Conservation (phyloP, 1,140 invertebrate species). For the Philotrypesis tridentata region DNA sequence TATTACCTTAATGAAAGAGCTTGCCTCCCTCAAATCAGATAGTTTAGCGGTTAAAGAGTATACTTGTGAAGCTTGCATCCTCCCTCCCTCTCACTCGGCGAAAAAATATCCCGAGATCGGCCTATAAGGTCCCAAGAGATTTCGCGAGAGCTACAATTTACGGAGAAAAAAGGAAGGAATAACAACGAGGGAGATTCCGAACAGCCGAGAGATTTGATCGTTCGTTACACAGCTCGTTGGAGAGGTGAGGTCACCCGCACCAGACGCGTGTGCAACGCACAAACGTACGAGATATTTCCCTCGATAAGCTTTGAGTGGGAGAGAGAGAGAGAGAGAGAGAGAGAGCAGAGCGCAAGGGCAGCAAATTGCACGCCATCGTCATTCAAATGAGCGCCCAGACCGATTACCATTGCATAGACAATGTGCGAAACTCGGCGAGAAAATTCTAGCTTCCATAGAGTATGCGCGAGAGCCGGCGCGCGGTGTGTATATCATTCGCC, state of each 20-base stretch:
- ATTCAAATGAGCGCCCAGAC: not conserved
- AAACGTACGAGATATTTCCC: not conserved
- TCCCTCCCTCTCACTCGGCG: not conserved
- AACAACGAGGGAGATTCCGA: slow-evolving; percentile 2
- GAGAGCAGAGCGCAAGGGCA: not conserved
- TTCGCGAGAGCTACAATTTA: slow-evolving; percentile 12
- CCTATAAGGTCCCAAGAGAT: not conserved
- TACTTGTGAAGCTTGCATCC: not conserved
- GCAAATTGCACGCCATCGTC: slow-evolving; percentile 12
- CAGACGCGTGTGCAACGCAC: too few relatives aligned
- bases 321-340: too few relatives aligned
- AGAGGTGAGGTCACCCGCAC: not conserved
- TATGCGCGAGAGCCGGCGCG: too few relatives aligned
- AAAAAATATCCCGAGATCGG: not conserved
- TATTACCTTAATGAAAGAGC: slow-evolving; percentile 21
- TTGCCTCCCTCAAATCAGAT: not conserved
- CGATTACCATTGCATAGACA: not conserved
- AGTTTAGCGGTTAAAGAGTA: not conserved
- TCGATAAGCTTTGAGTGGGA: slow-evolving; percentile 20
- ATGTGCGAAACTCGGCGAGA: not conserved
- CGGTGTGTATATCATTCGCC: too few relatives aligned
- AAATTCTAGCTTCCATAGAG: not conserved
- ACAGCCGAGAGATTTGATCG: not conserved
- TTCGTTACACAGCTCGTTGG: not conserved
- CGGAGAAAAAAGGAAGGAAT: slow-evolving; percentile 1